These are phyloP conservation scores for Drosophila parabipectinata DNA, from an alignment of 1,140 invertebrate species.

Conservation along the genomic window DNA sequence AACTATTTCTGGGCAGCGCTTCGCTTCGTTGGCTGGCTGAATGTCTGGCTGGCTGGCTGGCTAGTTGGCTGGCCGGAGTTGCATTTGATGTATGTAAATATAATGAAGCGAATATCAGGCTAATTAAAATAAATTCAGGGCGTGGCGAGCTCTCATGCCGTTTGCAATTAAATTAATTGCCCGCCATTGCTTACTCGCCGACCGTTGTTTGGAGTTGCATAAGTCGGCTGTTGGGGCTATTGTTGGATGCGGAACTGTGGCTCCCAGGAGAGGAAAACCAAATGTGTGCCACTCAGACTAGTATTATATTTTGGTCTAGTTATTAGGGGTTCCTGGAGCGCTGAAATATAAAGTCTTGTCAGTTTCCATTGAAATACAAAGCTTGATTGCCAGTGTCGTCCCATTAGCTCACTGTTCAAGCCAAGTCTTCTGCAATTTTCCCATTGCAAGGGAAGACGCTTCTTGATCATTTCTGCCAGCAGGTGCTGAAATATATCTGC, in stretches of 20 bases:
- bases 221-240: conserved; percentile 39
- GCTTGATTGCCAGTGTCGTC: neutral
- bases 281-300: conserved; percentile 20
- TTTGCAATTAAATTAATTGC: conserved; percentile 75
- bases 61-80: conserved; percentile 14
- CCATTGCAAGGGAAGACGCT: neutral
- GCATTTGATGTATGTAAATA: conserved; percentile 44
- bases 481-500: conserved; percentile 67
- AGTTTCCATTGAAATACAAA: conserved; percentile 2
- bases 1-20: conserved; percentile 61
- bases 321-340: conserved; percentile 10
- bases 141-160: conserved; percentile 66
- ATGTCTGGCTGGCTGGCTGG: neutral
- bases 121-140: conserved; percentile 75
- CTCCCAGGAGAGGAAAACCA: conserved; percentile 15
- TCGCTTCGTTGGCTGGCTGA: conserved; percentile 33
- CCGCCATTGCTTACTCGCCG: conserved; percentile 28
- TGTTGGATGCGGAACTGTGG: conserved; percentile 41
- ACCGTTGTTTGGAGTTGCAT: conserved; percentile 46
- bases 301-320: neutral
- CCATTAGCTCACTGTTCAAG: neutral
- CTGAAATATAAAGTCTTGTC: conserved; percentile 3
- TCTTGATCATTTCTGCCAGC: conserved; percentile 2
- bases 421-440: neutral
- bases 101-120: conserved; percentile 64